Conservation (phyloP, 35 echinoderm and acorn worm genomes). For the Nesometra sesokonis region DNA sequence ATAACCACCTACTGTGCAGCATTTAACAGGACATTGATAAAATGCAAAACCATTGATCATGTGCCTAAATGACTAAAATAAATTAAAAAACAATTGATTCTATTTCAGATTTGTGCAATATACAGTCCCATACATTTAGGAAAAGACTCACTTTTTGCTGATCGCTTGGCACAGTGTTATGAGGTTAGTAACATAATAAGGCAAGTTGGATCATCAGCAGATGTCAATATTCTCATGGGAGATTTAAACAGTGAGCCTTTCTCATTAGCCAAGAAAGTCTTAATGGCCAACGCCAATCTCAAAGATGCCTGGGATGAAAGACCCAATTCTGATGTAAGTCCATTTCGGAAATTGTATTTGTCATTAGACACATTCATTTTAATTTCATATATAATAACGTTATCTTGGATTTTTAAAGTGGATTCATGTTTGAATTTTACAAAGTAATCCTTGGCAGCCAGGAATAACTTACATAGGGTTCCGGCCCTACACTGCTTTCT, state of each 20-base stretch:
- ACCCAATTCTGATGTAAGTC: constrained; percentile 29
- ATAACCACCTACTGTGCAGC: too few relatives aligned
- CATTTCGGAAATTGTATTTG: not conserved
- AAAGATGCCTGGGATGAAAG: constrained; percentile 34
- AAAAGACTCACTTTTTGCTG: constrained; percentile 17
- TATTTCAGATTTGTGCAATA: constrained; percentile 25
- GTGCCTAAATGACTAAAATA: too few relatives aligned
- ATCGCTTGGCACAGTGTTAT: constrained; percentile 29
- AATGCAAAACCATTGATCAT: too few relatives aligned
- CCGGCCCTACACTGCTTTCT: too few relatives aligned
- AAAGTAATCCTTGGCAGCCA: too few relatives aligned
- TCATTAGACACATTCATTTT: too few relatives aligned
- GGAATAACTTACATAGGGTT: too few relatives aligned
- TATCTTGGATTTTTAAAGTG: too few relatives aligned
- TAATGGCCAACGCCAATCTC: constrained; percentile 5
- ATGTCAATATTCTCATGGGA: constrained; percentile 28
- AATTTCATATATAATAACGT: too few relatives aligned
- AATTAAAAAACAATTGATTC: not conserved
- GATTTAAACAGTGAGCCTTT: constrained; percentile 34
- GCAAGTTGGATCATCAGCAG: not conserved
- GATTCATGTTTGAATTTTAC: too few relatives aligned
- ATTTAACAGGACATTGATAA: too few relatives aligned
- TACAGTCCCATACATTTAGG: constrained; percentile 14
- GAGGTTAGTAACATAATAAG: constrained; percentile 27
- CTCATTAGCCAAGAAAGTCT: constrained; percentile 25